Evolutionary conservation across 1,140 invertebrate genomes (phyloP).

Genomic region (Reticulitermes speratus): DNA sequence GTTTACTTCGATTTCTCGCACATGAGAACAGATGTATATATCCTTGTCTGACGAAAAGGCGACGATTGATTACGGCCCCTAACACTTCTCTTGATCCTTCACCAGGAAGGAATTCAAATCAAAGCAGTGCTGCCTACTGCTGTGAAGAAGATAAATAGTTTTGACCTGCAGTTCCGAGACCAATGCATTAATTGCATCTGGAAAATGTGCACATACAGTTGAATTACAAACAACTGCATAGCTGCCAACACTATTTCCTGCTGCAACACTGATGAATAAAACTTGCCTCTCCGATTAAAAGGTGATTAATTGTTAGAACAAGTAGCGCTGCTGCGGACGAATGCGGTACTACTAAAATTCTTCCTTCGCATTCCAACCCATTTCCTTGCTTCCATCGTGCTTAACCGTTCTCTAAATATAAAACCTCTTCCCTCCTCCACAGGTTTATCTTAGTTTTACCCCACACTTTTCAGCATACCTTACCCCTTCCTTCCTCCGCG

Average conservation of each 20-base stretch:
- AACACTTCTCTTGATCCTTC: too few relatives aligned
- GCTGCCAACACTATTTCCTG: not conserved
- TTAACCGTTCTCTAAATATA: not conserved
- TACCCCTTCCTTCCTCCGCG: not conserved
- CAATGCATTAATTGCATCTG: not conserved
- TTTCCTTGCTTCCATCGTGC: not conserved
- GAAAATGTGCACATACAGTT: not conserved
- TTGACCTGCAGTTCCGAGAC: too few relatives aligned
- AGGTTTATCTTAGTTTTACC: not conserved
- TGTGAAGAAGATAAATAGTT: too few relatives aligned
- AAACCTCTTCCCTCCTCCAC: not conserved
- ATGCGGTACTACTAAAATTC: not conserved
- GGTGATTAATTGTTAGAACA: not conserved
- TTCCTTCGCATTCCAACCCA: not conserved
- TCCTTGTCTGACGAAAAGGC: too few relatives aligned
- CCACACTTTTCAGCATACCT: constrained; percentile 1
- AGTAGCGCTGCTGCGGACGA: not conserved
- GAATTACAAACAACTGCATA: not conserved
- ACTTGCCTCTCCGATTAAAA: not conserved
- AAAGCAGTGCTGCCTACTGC: too few relatives aligned
- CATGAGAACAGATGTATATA: too few relatives aligned
- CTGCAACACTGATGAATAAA: not conserved
- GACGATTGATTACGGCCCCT: too few relatives aligned
- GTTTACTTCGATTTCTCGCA: too few relatives aligned
- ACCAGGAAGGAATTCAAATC: too few relatives aligned